These are phyloP conservation scores for Flabesymbios commensalis DNA, from an alignment of 2,888 invertebrate genomes.

Conservation along the genomic window DNA sequence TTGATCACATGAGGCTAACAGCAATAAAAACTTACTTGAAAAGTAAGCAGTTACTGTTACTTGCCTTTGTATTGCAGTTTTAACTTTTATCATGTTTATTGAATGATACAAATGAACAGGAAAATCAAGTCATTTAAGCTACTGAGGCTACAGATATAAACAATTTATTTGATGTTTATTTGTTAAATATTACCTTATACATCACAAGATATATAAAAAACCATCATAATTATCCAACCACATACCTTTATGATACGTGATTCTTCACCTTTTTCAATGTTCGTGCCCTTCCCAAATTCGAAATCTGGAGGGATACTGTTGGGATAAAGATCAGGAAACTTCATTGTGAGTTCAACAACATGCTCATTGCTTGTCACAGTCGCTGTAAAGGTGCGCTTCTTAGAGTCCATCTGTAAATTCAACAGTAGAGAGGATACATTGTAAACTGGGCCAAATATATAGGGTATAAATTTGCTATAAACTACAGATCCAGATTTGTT, in stretches of 20 bases:
- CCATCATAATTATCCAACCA: not conserved
- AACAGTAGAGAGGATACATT: not conserved
- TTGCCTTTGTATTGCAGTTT: no score
- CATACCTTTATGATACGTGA: not conserved
- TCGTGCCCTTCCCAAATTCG: conserved; percentile 70
- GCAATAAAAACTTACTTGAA: no score
- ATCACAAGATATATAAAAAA: not conserved
- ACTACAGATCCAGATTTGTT: not conserved
- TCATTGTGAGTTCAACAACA: conserved; percentile 63
- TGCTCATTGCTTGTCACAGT: conserved; percentile 63
- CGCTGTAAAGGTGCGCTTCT: conserved; percentile 68
- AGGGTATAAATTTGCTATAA: not conserved
- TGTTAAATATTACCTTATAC: no score
- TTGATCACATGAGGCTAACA: no score
- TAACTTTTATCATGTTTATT: no score
- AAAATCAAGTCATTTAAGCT: no score
- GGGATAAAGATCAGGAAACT: conserved; percentile 77
- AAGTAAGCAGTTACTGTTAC: no score
- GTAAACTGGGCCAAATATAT: not conserved
- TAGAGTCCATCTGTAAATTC: conserved; percentile 68
- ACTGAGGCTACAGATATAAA: no score
- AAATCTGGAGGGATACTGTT: conserved; percentile 70
- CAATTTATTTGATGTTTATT: no score
- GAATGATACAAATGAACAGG: no score
- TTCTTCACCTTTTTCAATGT: conserved; percentile 69